Base-by-base conservation (phyloP, 2,888 invertebrate species). In the Julus scandinavius region DNA sequence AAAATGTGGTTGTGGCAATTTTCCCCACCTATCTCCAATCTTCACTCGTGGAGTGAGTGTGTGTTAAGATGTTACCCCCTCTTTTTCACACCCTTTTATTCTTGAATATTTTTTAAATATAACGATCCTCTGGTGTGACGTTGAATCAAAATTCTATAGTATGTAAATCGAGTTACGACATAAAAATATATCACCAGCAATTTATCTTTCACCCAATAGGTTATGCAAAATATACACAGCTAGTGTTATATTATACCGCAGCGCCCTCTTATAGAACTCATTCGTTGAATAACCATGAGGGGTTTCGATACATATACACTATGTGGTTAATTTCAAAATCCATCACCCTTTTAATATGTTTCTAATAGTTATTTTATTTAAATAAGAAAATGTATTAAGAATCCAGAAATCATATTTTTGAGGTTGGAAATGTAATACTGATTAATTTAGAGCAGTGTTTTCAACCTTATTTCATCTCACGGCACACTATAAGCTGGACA, bases 111-210 rank as follows among this genome's bases (percentile, higher is more conserved):
- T 80, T 80, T 80, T 80, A 80, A 80, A 80, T 80, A 80, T 80
- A 80, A 80, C 80, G 80, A 80, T 38, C 80, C 80, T 80, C 80
- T 80, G 11, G 80, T 80, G 80, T 80, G 80, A 80, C 80, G 80
- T 80, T 80, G 80, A 80, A 80, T 80, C 80, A 80, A 38, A 80
- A 80, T 80, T 80, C 80, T 38, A 80, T 80, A 80, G 80, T 80
- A 80, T 80, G 80, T 38, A 80, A 80, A 80, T 80, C 80, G 80
- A 29, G 80, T 80, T 80, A 80, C 38, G 80, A 38, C 80, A 80
- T 80, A 80, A 80, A 80, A 80, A 80, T 80, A 38, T 80, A 80
- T 80, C 80, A 80, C 80, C 80, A 80, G 80, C 80, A 80, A 80
- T 80, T 80, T 80, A 80, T 80, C 80, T 80, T 80, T 80, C 38